Evolutionary conservation across 2,113 vertebrate species (phyloP).

Genomic region (Girardinichthys multiradiatus): DNA sequence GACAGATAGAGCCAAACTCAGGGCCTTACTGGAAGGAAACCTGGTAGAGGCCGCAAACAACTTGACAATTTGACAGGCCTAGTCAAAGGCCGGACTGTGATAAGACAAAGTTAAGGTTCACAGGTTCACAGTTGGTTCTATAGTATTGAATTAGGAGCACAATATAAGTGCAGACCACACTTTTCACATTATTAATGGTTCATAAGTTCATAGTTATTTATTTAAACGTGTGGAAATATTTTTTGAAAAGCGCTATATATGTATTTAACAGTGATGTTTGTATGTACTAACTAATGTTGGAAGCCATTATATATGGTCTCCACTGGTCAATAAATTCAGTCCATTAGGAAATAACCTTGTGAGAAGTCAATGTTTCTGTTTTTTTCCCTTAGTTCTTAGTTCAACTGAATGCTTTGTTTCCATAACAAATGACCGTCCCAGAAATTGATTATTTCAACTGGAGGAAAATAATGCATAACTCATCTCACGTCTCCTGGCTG

Average conservation of each 20-base stretch:
- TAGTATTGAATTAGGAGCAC: neutral
- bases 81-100: too few relatives aligned
- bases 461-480: constrained; percentile 78
- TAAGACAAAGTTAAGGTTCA: too few relatives aligned
- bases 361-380: constrained; percentile 65
- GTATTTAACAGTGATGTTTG: constrained; percentile 22
- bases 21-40: too few relatives aligned
- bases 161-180: neutral
- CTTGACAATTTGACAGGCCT: too few relatives aligned
- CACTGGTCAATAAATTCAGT: constrained; percentile 65
- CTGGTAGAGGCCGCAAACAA: too few relatives aligned
- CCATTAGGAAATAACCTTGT: constrained; percentile 75
- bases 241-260: neutral
- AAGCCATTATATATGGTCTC: constrained; percentile 48
- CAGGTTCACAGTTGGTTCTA: neutral
- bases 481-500: constrained; percentile 64
- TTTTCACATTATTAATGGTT: neutral
- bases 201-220: neutral
- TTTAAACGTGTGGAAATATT: neutral
- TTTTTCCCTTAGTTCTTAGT: constrained; percentile 40
- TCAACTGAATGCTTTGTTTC: constrained; percentile 67
- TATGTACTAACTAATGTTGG: constrained; percentile 41
- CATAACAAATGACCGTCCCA: constrained; percentile 68
- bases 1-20: too few relatives aligned
- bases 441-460: constrained; percentile 75